Base-by-base conservation (phyloP, 1,140 invertebrate species). In the Leptestheria dahalacensis region DNA sequence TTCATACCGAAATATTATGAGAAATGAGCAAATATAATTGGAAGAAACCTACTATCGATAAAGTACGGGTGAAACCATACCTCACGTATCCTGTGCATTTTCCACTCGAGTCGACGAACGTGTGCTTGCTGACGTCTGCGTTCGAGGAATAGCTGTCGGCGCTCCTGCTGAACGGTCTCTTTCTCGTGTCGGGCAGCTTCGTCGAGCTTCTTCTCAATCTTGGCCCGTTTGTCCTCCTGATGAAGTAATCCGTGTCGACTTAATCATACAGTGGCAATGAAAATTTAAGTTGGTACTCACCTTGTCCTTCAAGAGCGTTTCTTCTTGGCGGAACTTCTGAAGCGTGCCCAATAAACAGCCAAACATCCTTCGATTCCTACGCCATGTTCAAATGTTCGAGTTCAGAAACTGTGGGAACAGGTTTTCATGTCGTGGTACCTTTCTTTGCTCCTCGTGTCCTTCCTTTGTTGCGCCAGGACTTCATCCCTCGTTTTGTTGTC, bases 321-420 rank as follows among this genome's bases (percentile, higher is more conserved):
- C 91, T 71, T 97, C 93, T 69, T 91, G 86, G 67, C 91, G 85
- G 71, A 97, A 97, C 70, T 91, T 92, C 68, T 95, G 89, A 63
- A 97, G 72, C 48, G 93, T 97, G 3, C 93, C 93, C 33, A 97
- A 72, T 41, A 97, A 74, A 26, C 88, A 87, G 24, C 93, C 91
- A 77, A 97, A 96, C 86, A 97, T 96, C 62, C 94, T 78, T 62
- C 85, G 79, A 74, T 95, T 95, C 62, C 91, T 75, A n/a, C n/a
- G n/a, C n/a, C n/a, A n/a, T n/a, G n/a, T n/a, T n/a, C n/a, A n/a
- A n/a, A n/a, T n/a, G n/a, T n/a, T n/a, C n/a, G n/a, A n/a, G n/a
- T n/a, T n/a, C n/a, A n/a, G n/a, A n/a, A n/a, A n/a, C n/a, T n/a
- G n/a, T n/a, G n/a, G n/a, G n/a, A n/a, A n/a, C n/a, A n/a, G n/a